A percentile compares a stretch with the other conserved stretches of the same genome.
Conservation (phyloP, 2,888 invertebrate genomes). For the Drosophila mimica region DNA sequence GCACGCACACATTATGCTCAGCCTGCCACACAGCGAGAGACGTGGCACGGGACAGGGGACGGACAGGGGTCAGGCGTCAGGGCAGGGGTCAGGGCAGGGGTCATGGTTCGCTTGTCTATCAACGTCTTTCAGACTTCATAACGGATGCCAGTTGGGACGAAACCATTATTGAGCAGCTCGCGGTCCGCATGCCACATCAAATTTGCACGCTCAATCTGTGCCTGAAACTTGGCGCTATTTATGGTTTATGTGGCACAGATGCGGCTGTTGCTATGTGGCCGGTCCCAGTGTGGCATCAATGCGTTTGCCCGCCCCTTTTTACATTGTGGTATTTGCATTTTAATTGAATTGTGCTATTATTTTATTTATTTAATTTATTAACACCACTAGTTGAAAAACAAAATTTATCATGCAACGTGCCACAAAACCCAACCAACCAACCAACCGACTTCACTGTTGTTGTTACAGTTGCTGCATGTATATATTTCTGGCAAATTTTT, state of each 20-base stretch:
- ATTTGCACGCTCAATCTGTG: constrained; percentile 71
- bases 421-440: background rate
- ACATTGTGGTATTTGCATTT: constrained; percentile 71
- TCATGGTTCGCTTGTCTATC: constrained; percentile 33
- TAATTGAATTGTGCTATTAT: constrained; percentile 74
- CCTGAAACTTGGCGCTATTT: constrained; percentile 55
- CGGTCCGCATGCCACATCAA: constrained; percentile 53
- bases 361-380: constrained; percentile 64
- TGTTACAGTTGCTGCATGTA: background rate
- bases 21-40: background rate
- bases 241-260: constrained; percentile 51
- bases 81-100: background rate
- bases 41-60: background rate
- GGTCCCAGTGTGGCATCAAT: constrained; percentile 6
- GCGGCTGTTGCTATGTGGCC: constrained; percentile 18
- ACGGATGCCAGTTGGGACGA: constrained; percentile 30
- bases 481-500: background rate
- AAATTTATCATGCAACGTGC: constrained; percentile 21
- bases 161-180: constrained; percentile 56
- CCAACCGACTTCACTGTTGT: background rate
- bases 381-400: constrained; percentile 19
- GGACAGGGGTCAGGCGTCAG: background rate
- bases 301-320: background rate
- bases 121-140: constrained; percentile 39
- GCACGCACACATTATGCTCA: constrained; percentile 36